These are phyloP conservation scores for Anguilla megastoma DNA, from an alignment of 2,797 vertebrate genomes.

Conservation along the genomic window DNA sequence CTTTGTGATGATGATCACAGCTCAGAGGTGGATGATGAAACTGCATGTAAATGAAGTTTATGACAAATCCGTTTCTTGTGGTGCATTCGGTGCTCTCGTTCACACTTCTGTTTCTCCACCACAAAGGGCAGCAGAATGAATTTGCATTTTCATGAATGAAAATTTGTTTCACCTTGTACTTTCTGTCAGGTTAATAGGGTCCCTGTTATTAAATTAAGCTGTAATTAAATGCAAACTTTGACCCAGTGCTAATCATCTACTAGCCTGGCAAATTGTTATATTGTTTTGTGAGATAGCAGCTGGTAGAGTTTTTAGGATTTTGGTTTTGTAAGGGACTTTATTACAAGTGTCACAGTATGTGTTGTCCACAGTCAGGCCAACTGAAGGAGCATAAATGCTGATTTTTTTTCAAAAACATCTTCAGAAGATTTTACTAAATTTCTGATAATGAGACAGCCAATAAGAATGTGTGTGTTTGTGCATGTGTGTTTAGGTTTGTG, in stretches of 20 bases:
- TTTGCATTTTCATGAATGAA: background rate
- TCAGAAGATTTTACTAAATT: no score
- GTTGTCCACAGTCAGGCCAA: background rate
- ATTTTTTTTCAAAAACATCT: no score
- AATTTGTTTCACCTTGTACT: background rate
- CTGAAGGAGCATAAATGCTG: background rate
- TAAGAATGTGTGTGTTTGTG: background rate
- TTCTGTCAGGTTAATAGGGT: background rate
- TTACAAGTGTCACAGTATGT: background rate
- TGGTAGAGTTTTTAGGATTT: background rate
- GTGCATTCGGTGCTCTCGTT: background rate
- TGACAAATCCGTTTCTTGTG: background rate
- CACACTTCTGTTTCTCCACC: background rate
- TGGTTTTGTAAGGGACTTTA: background rate
- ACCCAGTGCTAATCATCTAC: background rate
- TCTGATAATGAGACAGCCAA: background rate
- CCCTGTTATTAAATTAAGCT: background rate
- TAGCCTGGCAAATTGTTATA: background rate
- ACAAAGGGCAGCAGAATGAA: background rate
- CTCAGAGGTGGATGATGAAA: conserved; percentile 8
- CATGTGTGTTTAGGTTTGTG: background rate
- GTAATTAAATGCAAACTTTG: conserved; percentile 3
- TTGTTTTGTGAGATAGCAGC: background rate
- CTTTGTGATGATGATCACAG: background rate
- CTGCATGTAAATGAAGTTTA: background rate